phyloP scores from a whole-genome alignment of 2,113 vertebrate species.

The Pogonocichla stellata region DNA sequence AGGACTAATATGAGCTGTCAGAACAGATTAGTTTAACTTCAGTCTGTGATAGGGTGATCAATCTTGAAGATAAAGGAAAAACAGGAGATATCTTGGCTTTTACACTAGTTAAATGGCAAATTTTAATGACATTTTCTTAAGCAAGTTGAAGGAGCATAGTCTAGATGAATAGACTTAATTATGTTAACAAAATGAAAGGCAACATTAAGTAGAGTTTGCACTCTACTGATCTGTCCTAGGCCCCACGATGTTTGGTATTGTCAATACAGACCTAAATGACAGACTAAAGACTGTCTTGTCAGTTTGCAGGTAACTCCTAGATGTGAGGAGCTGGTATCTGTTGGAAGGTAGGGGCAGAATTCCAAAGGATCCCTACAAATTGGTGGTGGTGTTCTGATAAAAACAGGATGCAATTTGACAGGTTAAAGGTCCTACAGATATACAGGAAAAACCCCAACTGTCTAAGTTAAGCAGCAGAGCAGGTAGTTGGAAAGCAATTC shows the following conservation, averaged over 20 bases:
- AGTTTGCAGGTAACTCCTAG: background rate
- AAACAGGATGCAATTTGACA: background rate
- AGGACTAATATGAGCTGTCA: conserved; percentile 15
- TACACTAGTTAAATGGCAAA: background rate
- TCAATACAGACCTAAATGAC: background rate
- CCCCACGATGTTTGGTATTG: background rate
- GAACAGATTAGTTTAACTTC: conserved; percentile 10
- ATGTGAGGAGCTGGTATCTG: background rate
- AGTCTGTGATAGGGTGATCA: background rate
- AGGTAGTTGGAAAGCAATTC: background rate
- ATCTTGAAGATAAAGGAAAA: conserved; percentile 5
- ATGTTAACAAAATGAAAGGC: background rate
- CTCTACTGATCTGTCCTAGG: background rate
- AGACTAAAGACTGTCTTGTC: background rate
- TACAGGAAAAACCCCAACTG: background rate
- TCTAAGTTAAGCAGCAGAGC: background rate
- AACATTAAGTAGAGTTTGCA: background rate
- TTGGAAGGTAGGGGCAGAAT: background rate
- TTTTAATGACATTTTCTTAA: conserved; percentile 8
- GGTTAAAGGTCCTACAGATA: background rate
- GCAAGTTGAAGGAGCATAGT: background rate
- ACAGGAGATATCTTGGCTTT: background rate
- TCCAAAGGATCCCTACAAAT: background rate
- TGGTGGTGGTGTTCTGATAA: background rate
- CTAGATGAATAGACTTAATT: conserved; percentile 9